These are phyloP conservation scores for Chloebia gouldiae DNA, from an alignment of 2,113 vertebrate species.

Conservation along the genomic window DNA sequence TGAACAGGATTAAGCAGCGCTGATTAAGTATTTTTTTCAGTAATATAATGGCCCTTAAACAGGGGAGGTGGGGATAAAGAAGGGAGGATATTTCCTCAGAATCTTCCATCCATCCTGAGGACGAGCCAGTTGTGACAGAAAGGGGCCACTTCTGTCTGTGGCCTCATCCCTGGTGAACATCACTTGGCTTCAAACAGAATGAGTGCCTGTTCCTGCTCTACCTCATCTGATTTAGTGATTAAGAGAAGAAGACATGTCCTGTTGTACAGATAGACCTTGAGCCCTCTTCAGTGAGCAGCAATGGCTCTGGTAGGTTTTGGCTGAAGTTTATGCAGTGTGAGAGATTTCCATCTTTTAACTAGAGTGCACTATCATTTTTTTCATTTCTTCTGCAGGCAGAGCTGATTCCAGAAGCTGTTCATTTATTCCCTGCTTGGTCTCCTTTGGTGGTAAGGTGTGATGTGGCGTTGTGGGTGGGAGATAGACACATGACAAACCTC, in stretches of 20 bases:
- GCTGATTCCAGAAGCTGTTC: background rate
- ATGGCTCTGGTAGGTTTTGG: background rate
- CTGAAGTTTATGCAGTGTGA: background rate
- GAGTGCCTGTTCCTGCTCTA: background rate
- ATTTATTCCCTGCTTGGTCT: background rate
- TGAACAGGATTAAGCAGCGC: slow-evolving; percentile 3
- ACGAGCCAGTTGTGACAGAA: background rate
- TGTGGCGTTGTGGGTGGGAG: background rate
- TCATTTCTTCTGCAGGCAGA: background rate
- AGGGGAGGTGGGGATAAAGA: background rate
- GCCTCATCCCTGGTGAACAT: background rate
- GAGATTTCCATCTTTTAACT: background rate
- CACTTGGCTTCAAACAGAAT: background rate
- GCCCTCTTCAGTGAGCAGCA: background rate
- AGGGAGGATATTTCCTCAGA: background rate
- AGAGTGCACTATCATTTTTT: background rate
- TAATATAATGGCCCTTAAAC: background rate
- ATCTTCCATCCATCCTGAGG: background rate
- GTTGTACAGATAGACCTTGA: background rate
- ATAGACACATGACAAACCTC: background rate
- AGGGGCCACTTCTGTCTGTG: rapidly evolving
- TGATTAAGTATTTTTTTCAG: slow-evolving; percentile 58
- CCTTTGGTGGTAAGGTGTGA: background rate
- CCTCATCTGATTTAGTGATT: no score
- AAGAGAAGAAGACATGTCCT: background rate